Conservation (phyloP, 2,797 vertebrate genomes). For the Sebastes jordani region DNA sequence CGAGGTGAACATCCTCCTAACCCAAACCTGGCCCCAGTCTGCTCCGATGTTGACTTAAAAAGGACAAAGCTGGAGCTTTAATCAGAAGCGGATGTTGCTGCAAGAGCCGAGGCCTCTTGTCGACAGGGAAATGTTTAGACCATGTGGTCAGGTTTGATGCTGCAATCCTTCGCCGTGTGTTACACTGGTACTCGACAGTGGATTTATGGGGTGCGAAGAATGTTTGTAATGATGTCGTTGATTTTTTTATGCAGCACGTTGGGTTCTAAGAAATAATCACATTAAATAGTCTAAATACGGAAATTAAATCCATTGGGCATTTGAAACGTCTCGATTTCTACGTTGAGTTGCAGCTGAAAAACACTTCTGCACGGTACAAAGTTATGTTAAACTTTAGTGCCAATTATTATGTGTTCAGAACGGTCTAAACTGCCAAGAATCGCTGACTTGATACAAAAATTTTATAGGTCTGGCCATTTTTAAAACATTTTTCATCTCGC, state of each 20-base stretch:
- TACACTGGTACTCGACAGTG: background rate
- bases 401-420: background rate
- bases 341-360: background rate
- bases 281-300: background rate
- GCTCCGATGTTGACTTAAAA: constrained; percentile 56
- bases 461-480: background rate
- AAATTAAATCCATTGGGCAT: background rate
- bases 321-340: background rate
- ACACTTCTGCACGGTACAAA: background rate
- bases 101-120: constrained; percentile 48
- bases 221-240: background rate
- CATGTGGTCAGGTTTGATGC: constrained; percentile 40
- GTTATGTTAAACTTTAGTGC: background rate
- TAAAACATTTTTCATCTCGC: background rate
- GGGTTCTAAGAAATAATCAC: constrained; percentile 9
- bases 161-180: background rate
- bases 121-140: constrained; percentile 53
- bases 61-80: constrained; percentile 63
- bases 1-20: constrained; percentile 33
- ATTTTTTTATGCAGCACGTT: background rate
- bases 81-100: constrained; percentile 72
- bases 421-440: background rate
- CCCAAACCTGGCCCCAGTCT: constrained; percentile 42
- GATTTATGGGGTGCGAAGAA: constrained; percentile 47
- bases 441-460: background rate